Conservation (phyloP, 2,113 vertebrate genomes). For the Gobio gobio region DNA sequence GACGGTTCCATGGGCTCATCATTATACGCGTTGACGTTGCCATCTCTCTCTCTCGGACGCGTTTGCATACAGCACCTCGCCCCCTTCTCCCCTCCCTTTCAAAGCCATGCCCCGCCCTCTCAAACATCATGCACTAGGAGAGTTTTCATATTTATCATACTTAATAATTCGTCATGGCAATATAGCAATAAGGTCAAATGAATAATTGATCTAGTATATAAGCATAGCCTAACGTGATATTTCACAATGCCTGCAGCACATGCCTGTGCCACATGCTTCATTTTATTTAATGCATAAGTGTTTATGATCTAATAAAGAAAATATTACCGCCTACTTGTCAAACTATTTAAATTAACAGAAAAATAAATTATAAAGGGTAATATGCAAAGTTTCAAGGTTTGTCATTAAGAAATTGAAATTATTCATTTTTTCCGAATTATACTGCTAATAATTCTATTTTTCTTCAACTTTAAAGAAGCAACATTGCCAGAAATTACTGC, state of each 20-base stretch:
- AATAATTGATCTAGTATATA: not conserved
- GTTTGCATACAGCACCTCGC: conserved; percentile 13
- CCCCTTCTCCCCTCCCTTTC: conserved; percentile 9
- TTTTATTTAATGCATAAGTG: not conserved
- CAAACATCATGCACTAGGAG: not conserved
- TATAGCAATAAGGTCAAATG: not conserved
- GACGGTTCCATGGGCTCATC: conserved; percentile 42
- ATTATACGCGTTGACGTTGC: conserved; percentile 44
- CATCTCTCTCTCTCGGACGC: conserved; percentile 40
- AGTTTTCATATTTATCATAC: not conserved
- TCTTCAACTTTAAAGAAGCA: not conserved
- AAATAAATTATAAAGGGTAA: too few species aligned
- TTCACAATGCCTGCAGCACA: not conserved
- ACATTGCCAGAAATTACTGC: not conserved
- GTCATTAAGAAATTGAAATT: not conserved
- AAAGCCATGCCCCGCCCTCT: conserved; percentile 22
- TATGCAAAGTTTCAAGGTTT: too few species aligned
- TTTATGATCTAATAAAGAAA: too few species aligned
- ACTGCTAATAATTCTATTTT: not conserved
- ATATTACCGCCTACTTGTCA: too few species aligned
- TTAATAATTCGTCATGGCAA: not conserved
- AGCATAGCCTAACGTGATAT: not conserved
- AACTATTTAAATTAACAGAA: not conserved
- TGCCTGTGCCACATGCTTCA: not conserved
- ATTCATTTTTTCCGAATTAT: not conserved